Evolutionary conservation across 2,888 invertebrate species (phyloP).

Genomic region (Drosophila kambysellisi): DNA sequence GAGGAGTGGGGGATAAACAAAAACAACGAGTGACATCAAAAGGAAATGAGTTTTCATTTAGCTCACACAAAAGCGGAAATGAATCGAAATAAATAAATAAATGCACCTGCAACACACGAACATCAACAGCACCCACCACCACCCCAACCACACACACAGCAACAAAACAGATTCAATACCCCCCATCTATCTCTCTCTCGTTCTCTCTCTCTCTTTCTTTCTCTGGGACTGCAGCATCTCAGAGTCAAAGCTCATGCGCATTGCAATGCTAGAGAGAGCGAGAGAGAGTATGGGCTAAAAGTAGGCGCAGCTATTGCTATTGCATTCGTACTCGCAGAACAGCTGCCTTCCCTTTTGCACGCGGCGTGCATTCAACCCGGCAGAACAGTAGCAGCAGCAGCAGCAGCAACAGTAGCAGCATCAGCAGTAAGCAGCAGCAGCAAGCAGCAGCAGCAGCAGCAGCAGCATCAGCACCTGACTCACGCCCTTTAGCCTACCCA

Average conservation of each 20-base stretch:
- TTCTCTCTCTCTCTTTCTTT: not conserved
- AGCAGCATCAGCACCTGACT: slow-evolving; percentile 49
- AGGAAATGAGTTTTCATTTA: slow-evolving; percentile 84
- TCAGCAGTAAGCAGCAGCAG: not conserved
- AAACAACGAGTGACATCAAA: slow-evolving; percentile 72
- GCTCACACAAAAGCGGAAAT: slow-evolving; percentile 80
- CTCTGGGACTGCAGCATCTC: slow-evolving; percentile 46
- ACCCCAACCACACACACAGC: not conserved
- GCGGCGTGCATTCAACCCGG: slow-evolving; percentile 74
- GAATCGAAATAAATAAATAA: slow-evolving; percentile 82
- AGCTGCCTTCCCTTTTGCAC: slow-evolving; percentile 42
- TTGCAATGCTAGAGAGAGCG: slow-evolving; percentile 21
- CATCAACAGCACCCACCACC: not conserved
- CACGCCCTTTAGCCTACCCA: slow-evolving; percentile 30
- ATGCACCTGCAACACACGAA: slow-evolving; percentile 70
- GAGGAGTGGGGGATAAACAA: slow-evolving; percentile 27
- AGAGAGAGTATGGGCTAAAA: slow-evolving; percentile 10
- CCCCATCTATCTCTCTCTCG: not conserved
- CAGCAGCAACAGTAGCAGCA: slow-evolving; percentile 6
- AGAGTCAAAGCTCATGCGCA: slow-evolving; percentile 54
- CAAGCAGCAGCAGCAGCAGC: slow-evolving; percentile 17
- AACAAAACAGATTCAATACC: not conserved
- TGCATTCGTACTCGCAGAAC: slow-evolving; percentile 25
- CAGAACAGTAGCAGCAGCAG: slow-evolving; percentile 46
- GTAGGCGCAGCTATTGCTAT: slow-evolving; percentile 33